phyloP scores from a whole-genome alignment of 1,140 invertebrate genomes.

The Caligus rogercresseyi region DNA sequence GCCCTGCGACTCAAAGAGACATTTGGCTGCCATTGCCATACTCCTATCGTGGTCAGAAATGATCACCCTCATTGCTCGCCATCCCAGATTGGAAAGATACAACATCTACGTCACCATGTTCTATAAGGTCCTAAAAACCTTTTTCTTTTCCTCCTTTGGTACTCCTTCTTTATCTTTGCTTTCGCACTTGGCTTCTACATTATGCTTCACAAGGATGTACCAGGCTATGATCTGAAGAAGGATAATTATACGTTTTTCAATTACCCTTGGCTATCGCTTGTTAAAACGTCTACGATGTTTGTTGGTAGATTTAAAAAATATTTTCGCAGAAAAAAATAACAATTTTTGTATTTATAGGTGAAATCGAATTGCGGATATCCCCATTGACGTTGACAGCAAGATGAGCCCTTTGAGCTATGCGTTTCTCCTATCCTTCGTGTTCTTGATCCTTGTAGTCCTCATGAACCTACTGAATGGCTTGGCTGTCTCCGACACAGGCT shows the following conservation, averaged over 20 bases:
- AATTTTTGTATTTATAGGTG: constrained; percentile 2
- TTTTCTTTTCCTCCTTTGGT: constrained; percentile 25
- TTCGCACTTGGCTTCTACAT: constrained; percentile 27
- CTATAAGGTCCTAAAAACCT: constrained; percentile 25
- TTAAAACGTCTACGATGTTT: constrained; percentile 16
- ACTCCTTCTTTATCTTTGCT: constrained; percentile 25
- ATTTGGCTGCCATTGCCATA: constrained; percentile 42
- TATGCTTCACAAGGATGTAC: constrained; percentile 24
- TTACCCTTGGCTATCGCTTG: constrained; percentile 11
- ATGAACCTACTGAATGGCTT: constrained; percentile 27
- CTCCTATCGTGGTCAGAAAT: constrained; percentile 52
- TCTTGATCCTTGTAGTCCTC: constrained; percentile 26
- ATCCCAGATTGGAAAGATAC: constrained; percentile 38
- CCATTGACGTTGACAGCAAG: constrained; percentile 7
- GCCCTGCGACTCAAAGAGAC: constrained; percentile 18
- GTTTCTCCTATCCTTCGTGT: constrained; percentile 26
- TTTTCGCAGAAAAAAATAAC: no score
- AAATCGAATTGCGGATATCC: constrained; percentile 16
- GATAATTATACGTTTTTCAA: constrained; percentile 18
- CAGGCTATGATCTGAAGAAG: not conserved
- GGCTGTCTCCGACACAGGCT: constrained; percentile 25
- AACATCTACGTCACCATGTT: constrained; percentile 30
- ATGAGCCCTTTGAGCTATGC: constrained; percentile 20
- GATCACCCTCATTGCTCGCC: constrained; percentile 54
- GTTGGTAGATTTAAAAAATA: not conserved